These are phyloP conservation scores for Allolobophora icterica DNA, from an alignment of 2,888 invertebrate genomes.

Conservation along the genomic window DNA sequence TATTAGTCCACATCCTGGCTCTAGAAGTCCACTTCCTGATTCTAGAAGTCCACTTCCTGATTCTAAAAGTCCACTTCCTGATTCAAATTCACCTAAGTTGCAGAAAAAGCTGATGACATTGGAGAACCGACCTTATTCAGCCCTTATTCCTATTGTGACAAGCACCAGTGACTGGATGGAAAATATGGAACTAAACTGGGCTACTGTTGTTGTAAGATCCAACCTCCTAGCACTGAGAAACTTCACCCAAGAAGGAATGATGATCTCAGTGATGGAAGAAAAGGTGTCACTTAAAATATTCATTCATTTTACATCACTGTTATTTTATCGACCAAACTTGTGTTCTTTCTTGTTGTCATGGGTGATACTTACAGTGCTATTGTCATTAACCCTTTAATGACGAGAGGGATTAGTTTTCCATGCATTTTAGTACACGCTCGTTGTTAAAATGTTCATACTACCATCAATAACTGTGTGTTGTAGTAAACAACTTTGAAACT, in stretches of 20 bases:
- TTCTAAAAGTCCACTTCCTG: not conserved
- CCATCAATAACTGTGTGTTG: not conserved
- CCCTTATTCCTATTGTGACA: not conserved
- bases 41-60: not conserved
- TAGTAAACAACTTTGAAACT: not conserved
- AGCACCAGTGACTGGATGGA: constrained; percentile 53
- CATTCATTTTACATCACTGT: not conserved
- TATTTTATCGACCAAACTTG: not conserved
- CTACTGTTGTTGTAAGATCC: constrained; percentile 52
- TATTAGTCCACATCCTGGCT: not conserved
- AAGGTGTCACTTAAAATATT: constrained; percentile 53
- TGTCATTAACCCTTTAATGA: too few relatives aligned
- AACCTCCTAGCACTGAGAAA: constrained; percentile 58
- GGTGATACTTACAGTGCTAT: too few relatives aligned
- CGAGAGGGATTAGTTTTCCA: too few relatives aligned
- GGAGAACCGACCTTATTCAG: not conserved
- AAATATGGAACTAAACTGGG: constrained; percentile 58
- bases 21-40: not conserved
- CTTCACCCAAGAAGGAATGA: constrained; percentile 61
- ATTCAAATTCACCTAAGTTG: not conserved
- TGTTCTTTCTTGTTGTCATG: not conserved
- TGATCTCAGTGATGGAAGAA: constrained; percentile 58
- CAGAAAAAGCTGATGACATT: not conserved
- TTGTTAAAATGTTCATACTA: too few relatives aligned
- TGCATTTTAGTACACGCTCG: too few relatives aligned